Percentiles rank a stretch among this genome's conserved stretches.
These are phyloP conservation scores for Metaphire vulgaris DNA, from an alignment of 1,140 invertebrate species.

Conservation along the genomic window DNA sequence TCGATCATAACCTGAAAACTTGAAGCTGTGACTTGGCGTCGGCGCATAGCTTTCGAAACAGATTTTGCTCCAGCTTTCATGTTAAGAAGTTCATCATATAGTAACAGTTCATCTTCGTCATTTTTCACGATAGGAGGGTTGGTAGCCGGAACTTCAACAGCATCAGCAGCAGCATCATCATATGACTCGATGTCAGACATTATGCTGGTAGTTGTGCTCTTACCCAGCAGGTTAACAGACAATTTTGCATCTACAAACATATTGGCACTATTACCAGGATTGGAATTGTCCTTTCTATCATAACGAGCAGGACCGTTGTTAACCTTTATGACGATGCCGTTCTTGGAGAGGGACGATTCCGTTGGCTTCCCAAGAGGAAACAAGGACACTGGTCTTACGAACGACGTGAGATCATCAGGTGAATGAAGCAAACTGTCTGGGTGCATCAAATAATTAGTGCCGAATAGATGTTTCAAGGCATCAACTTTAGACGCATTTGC, in stretches of 20 bases:
- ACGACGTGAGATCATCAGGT: no score
- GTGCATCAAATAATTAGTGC: slow-evolving; percentile 12
- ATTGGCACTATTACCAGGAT: no score
- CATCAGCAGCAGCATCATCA: background rate
- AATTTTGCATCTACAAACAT: no score
- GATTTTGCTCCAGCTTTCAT: background rate
- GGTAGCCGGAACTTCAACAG: background rate
- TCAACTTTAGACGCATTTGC: background rate
- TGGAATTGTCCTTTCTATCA: no score
- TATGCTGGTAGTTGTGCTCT: no score
- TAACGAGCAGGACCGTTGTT: no score
- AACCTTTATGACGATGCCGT: no score
- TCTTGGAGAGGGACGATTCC: no score
- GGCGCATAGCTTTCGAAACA: background rate
- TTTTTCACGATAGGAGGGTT: background rate
- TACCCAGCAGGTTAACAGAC: no score
- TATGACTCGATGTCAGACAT: no score
- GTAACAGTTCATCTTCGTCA: background rate
- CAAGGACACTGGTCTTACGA: no score
- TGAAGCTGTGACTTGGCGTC: background rate
- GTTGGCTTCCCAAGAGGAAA: no score
- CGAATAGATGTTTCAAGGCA: background rate
- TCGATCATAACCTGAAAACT: background rate
- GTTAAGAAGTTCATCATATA: background rate
- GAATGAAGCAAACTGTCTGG: background rate